phyloP scores from a whole-genome alignment of 2,797 vertebrate species.

The Borostomias antarcticus region DNA sequence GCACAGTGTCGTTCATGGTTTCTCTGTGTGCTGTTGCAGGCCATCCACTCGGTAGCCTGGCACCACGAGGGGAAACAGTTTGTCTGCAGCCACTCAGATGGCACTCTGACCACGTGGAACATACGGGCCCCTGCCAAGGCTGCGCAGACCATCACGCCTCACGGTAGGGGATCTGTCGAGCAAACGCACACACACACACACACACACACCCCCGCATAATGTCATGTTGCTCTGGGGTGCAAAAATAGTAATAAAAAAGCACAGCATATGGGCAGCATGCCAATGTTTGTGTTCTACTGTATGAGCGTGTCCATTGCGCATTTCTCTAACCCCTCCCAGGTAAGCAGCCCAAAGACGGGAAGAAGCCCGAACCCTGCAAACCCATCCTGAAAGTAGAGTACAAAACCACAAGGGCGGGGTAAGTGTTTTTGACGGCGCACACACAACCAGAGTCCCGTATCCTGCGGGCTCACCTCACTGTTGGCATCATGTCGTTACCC shows the following conservation, averaged over 20 bases:
- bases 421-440: constrained; percentile 62
- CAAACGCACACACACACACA: too few species aligned
- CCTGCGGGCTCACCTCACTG: not conserved
- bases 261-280: too few species aligned
- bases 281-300: too few species aligned
- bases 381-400: constrained; percentile 99
- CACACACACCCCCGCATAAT: not conserved
- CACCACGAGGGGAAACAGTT: constrained; percentile 99
- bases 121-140: constrained; percentile 88
- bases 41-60: constrained; percentile 98
- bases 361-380: constrained; percentile 98
- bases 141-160: constrained; percentile 93
- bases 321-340: constrained; percentile 79
- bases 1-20: not conserved
- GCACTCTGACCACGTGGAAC: constrained; percentile 96
- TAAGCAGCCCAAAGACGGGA: constrained; percentile 97
- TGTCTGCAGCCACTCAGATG: constrained; percentile 98
- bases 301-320: too few species aligned
- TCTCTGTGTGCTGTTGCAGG: constrained; percentile 70
- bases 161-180: constrained; percentile 85
- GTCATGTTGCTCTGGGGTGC: too few species aligned
- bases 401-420: constrained; percentile 95
- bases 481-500: not conserved
- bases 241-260: not conserved
- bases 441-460: constrained; percentile 14